Evolutionary conservation across 2,888 invertebrate genomes (phyloP), one percentile per base, ranked within the genome.

Genomic region (Drosophila cognata): DNA sequence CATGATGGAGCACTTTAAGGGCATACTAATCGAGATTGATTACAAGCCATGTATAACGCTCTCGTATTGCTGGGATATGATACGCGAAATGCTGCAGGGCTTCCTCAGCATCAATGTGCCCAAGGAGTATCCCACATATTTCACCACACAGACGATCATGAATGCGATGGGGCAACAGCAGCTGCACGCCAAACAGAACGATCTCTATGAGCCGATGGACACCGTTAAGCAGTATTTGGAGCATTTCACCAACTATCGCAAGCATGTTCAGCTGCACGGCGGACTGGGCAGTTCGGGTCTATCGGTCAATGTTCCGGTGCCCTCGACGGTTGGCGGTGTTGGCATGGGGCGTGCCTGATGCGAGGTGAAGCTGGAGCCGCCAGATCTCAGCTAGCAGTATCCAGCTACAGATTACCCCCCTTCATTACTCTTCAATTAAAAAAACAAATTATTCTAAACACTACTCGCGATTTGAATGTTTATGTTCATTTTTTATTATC

Each of bases 171-270:
- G 92, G 1, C 90, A 92, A 62, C 91, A 90, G 60, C 91, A 91
- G 62, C 62, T 90, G 72, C 93, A 93, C 59, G 81, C 92, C 25
- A 93, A 92, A 50, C 92, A 93, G 57, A 92, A 91, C 63, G 92
- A 93, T 66, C 73, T 91, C 63, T 98, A 98, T 93, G 96, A 97
- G 35, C 98, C 99, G 0, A 96, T 97, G 82, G 98, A 99, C 92
- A 98, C 98, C 0, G 96, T 98, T 74, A 97, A 97, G 84, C 99
- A 99, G 92, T 99, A 99, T 92, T 94, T 98, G 90, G 98, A 99
- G 93, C 98, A 98, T 91, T 99, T 99, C 92, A 97, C 96, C 74
- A 95, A 96, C 65, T 98, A 97, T 88, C 95, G 98, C 67, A 99
- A 98, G 92, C 94, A 95, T 48, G 77, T 91, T 25, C 78, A 90